Evolutionary conservation across 2,888 invertebrate genomes (phyloP), one percentile per base, ranked within the genome.

Genomic region (Odontocolon sp.): DNA sequence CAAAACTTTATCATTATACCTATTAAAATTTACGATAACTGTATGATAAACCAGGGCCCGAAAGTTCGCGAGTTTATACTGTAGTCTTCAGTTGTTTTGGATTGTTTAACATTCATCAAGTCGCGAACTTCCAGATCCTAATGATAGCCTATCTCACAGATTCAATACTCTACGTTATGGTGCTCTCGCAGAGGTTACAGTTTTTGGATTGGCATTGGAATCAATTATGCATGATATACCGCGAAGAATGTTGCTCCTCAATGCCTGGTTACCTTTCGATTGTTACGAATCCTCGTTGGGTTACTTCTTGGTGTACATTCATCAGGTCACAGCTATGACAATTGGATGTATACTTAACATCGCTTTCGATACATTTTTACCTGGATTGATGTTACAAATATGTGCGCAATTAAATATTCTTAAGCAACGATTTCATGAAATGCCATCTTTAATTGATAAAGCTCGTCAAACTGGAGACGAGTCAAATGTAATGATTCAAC

Each of bases 401-500:
- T 8, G 9, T n/a, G n/a, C n/a, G n/a, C n/a, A n/a, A n/a, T n/a
- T n/a, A 9, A 2, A 5, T 8, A n/a, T 36, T 9, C n/a, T 36
- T n/a, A 2, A 36, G n/a, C 2, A 36, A 5, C 6, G 9, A 36
- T 9, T 36, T 9, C 3, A 36, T 8, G 8, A 36, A 36, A 36
- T 8, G 6, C 36, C n/a, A 2, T 8, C 36, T 36, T 2, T 2
- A n/a, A 36, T 36, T 9, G 3, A 11, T 38, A 38, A n/a, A n/a
- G n/a, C n/a, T n/a, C n/a, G n/a, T n/a, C n/a, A n/a, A n/a, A n/a
- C n/a, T n/a, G n/a, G n/a, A n/a, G n/a, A n/a, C n/a, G n/a, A 71
- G 11, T 80, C 73, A 16, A 56, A 75, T 14, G 67, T 74, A 57
- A 73, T 64, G 3, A 28, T 56, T 14, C 57, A 14, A 5, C 1